Base-by-base conservation (phyloP, 2,113 vertebrate species). In the Entosphenus tridentatus region DNA sequence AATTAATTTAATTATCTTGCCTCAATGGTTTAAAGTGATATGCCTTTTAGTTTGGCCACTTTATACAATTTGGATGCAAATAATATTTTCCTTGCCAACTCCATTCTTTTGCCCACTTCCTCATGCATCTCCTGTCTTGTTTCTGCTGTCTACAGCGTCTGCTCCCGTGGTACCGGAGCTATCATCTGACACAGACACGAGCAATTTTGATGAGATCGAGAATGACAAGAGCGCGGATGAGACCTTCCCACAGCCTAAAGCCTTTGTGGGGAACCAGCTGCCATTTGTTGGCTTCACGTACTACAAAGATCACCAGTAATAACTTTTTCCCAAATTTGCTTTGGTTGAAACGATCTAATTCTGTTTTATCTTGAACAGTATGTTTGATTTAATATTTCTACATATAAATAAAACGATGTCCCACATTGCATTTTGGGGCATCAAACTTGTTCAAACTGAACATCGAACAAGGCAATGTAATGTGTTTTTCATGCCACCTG, bases 231-330 rank as follows among this genome's bases (percentile, higher is more conserved):
- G 92, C 75, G 90, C 96, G 1, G 87, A 85, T 12, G 93, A 98
- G 80, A 96, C 93, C 3, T 95, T 96, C 74, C 90, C 92, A 54
- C 85, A 84, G 16, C 88, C 93, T 8, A 98, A 96, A 81, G 89
- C 93, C 73, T 98, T 89, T 56, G 89, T 91, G 70, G 93, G 93
- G 78, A 98, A 98, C 77, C 93, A 98, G 77, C 79, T 98, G 75
- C 92, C 93, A 71, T 98, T 98, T 72, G 86, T 98, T 73, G 93
- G 93, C 75, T 98, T 98, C 80, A 98, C 89, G 58, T 96, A 96
- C 78, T 98, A 93, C 72, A 86, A 89, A 81, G 93, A 98, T 57
- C 85, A 96, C 80, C 83, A 95, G 93, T 98, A 84, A 39, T 39
- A 39, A 39, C 39, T 39, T 39, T 39, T 39, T 39, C 39, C 5